Conservation (phyloP, 2,888 invertebrate species). For the Neoitamus cyanurus region DNA sequence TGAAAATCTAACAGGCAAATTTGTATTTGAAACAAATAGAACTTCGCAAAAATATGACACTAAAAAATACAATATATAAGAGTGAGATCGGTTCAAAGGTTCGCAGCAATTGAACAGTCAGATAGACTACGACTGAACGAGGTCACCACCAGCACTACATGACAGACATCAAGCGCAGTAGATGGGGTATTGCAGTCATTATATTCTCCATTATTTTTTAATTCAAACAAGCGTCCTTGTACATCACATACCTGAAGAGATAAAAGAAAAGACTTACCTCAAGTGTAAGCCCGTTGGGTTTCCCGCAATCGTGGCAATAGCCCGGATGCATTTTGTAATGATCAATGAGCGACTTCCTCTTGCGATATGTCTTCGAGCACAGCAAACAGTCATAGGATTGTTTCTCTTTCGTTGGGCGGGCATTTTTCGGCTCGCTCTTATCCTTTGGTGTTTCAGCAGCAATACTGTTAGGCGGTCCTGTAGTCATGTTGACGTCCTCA, state of each 20-base stretch:
- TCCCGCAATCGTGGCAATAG: conserved; percentile 65
- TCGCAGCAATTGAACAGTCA: too few species aligned
- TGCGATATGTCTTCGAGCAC: conserved; percentile 65
- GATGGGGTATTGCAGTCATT: too few species aligned
- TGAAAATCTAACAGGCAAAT: too few species aligned
- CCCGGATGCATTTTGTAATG: conserved; percentile 66
- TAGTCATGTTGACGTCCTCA: conserved; percentile 42
- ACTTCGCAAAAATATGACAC: too few species aligned
- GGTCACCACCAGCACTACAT: too few species aligned
- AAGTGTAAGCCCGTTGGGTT: conserved; percentile 63
- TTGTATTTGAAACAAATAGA: too few species aligned
- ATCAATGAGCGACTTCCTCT: conserved; percentile 64
- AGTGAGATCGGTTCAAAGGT: too few species aligned
- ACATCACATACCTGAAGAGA: background rate
- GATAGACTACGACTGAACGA: too few species aligned
- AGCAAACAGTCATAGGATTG: conserved; percentile 62
- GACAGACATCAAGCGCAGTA: too few species aligned
- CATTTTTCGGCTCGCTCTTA: conserved; percentile 7
- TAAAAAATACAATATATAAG: too few species aligned
- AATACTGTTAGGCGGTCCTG: conserved; percentile 48
- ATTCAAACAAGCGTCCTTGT: background rate
- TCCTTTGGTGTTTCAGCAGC: conserved; percentile 44
- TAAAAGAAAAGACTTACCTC: conserved; percentile 57
- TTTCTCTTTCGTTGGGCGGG: conserved; percentile 18
- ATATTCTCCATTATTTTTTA: background rate